A percentile compares a stretch with the other conserved stretches of the same genome.
Evolutionary conservation across 1,140 invertebrate species (phyloP).

Genomic region (Nasonia vitripennis): DNA sequence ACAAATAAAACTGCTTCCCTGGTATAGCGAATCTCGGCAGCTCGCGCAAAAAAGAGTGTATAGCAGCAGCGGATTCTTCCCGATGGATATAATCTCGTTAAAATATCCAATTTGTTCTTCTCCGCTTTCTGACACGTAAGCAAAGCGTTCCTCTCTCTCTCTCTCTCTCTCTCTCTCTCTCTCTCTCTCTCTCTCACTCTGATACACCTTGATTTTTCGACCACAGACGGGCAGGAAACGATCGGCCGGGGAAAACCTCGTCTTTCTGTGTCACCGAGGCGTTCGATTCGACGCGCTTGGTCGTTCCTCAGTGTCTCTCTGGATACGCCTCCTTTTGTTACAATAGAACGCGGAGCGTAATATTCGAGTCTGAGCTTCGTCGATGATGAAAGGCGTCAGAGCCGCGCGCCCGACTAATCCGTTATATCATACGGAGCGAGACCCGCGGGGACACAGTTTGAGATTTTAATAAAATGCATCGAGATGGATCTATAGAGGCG

Average conservation of each 20-base stretch:
- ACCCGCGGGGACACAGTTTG: background rate
- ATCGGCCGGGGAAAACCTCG: conserved; percentile 54
- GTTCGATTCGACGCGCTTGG: conserved; percentile 50
- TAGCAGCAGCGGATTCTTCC: background rate
- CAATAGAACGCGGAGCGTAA: background rate
- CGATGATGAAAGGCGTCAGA: background rate
- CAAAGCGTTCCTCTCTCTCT: background rate
- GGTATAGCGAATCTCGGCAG: too few relatives aligned
- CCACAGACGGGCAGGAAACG: conserved; percentile 52
- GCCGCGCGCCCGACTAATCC: background rate
- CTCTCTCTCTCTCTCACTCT: background rate
- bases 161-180: too few relatives aligned
- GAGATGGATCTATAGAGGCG: background rate
- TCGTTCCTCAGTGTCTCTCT: too few relatives aligned
- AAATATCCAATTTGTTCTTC: background rate
- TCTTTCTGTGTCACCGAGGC: conserved; percentile 61
- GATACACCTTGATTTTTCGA: conserved; percentile 55
- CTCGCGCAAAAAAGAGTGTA: background rate
- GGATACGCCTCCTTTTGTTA: background rate
- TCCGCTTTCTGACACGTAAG: background rate
- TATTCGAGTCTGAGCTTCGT: background rate
- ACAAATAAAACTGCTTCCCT: too few relatives aligned
- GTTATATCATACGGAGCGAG: background rate
- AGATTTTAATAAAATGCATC: background rate
- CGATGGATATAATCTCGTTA: background rate